Evolutionary conservation across 2,113 vertebrate species (phyloP), one percentile per base, ranked within the genome.

Genomic region (Gambusia holbrooki): DNA sequence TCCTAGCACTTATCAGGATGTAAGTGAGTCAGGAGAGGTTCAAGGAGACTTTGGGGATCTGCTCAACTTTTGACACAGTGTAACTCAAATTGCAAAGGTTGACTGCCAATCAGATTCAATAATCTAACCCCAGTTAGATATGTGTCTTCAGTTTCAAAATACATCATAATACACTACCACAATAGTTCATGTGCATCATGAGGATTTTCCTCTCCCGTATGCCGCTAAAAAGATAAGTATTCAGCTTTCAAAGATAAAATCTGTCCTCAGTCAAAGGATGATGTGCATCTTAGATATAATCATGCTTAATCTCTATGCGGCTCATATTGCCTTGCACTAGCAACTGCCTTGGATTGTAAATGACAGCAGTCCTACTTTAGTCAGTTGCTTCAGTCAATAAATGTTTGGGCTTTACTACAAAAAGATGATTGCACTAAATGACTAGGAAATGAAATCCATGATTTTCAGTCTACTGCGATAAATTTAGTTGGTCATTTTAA

Each of bases 31-130:
- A 35, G 83, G 51, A 3, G 62, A 79, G 74, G 79, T 89, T 92
- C 89, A 91, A 90, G 90, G 88, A 92, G 87, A 92, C 85, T 83
- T 73, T 45, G 33, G 77, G 71, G 80, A 89, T 85, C 71, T 60
- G 76, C 79, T 83, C 87, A 80, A 66, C 79, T 71, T 67, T 32
- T 79, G 70, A 82, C 25, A 69, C 73, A 78, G 27, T 83, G 77
- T 79, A 89, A 79, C 14, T 71, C 66, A 30, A 62, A 61, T 58
- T 58, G 3, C 30, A 69, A 66, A 74, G 19, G 79, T 76, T 3
- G 5, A 65, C 69, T 74, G 77, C 71, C 81, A 69, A 74, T 88
- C 82, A 66, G 48, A 60, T 33, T 60, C 0, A 1, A 64, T 64
- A 69, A 58, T 76, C 58, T 75, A 63, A 69, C 22, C 37, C 58